A percentile compares a stretch with the other conserved stretches of the same genome.
Conservation (phyloP, 2,888 invertebrate species). For the Meteorus cinctellus region DNA sequence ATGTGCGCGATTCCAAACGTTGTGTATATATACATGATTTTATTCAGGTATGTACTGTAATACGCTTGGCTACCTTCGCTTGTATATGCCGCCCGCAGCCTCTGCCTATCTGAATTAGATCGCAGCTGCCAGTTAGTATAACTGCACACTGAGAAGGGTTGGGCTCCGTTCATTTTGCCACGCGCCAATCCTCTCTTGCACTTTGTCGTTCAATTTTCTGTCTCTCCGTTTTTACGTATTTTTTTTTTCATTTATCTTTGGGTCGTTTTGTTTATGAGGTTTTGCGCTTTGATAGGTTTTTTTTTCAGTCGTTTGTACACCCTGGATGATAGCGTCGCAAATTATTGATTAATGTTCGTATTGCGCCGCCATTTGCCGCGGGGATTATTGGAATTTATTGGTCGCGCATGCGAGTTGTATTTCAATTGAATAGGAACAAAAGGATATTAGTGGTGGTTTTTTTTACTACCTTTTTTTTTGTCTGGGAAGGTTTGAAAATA, state of each 20-base stretch:
- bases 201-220: background rate
- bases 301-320: background rate
- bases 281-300: background rate
- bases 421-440: background rate
- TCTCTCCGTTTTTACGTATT: background rate
- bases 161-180: constrained; percentile 14
- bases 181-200: constrained; percentile 11
- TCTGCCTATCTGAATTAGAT: constrained; percentile 21
- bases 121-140: background rate
- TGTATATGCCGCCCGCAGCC: constrained; percentile 3
- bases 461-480: background rate
- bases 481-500: background rate
- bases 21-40: background rate
- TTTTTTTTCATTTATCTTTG: background rate
- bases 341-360: constrained; percentile 29
- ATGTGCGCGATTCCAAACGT: background rate
- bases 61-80: constrained; percentile 18
- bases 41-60: background rate
- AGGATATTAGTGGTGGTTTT: background rate
- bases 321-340: constrained; percentile 25
- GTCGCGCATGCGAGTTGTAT: background rate
- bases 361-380: constrained; percentile 12
- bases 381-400: constrained; percentile 29
- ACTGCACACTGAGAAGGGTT: background rate
- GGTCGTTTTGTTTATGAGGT: background rate